Base-by-base conservation (phyloP, 1,140 invertebrate genomes). In the Lepidurus arcticus region DNA sequence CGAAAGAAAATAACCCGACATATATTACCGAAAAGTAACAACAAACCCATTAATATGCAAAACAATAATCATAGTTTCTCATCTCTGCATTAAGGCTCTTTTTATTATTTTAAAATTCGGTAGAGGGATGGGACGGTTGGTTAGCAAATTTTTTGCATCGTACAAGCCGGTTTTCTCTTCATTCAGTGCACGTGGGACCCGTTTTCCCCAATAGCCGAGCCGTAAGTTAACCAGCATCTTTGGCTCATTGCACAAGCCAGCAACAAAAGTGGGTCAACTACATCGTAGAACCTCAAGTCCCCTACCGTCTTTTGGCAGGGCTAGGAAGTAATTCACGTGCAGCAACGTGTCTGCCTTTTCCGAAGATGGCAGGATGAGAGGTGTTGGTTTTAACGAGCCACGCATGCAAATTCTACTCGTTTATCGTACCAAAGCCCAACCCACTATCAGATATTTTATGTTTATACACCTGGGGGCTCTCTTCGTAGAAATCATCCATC, bases 251-350 rank as follows among this genome's bases (percentile, higher is more conserved):
- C 53, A 65, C 53, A 65, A 1, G 9, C 34, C 34, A 34, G 34
- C 34, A 34, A 34, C 53, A 65, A 7, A 65, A 65, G 0, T 65
- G n/a, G 53, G 53, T 65, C 53, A 65, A 65, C 53, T 65, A 13
- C 16, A 65, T 21, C 21, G 8, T 21, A 65, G 53, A 7, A 13
- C 6, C 53, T 10, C 8, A 65, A 21, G 16, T 65, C 53, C 53
- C 53, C 53, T 65, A 21, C 13, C 21, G 53, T 21, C 16, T 21
- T 65, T 65, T 13, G 53, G 16, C 53, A 65, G 21, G 1, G 21
- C 53, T 65, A 21, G 53, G 53, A 65, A 65, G 53, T 65, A 65
- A 65, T 65, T 65, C 53, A 65, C 53, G 53, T 65, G 8, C 53
- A 65, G 53, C 53, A 21, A 16, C 53, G 53, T 65, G 53, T n/a